phyloP scores from a whole-genome alignment of 2,888 invertebrate genomes.

The Ormyrus nitidulus region DNA sequence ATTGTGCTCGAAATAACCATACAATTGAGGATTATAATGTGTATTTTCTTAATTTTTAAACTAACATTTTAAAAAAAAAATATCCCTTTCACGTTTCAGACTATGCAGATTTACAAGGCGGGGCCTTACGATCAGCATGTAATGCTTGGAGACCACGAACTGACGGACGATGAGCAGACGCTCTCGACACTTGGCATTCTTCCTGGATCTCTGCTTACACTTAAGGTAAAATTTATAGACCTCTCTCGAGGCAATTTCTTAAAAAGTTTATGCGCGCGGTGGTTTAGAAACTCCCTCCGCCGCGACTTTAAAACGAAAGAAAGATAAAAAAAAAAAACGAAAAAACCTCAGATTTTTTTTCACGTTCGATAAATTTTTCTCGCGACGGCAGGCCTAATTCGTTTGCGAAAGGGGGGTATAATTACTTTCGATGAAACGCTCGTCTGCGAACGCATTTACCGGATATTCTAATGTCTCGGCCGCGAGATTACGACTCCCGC shows the following conservation, averaged over 20 bases:
- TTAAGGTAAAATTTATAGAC: constrained; percentile 66
- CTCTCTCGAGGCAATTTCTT: too few relatives aligned
- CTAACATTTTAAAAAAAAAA: neutral
- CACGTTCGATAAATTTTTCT: too few relatives aligned
- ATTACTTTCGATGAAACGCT: too few relatives aligned
- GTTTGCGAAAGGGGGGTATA: too few relatives aligned
- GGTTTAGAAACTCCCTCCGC: too few relatives aligned
- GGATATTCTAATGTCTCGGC: constrained; percentile 28
- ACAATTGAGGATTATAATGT: neutral
- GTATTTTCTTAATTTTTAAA: neutral
- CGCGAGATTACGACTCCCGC: constrained; percentile 25
- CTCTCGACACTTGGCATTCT: constrained; percentile 70
- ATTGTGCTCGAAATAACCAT: too few relatives aligned
- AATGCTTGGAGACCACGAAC: constrained; percentile 70
- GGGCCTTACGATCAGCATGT: constrained; percentile 71
- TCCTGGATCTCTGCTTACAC: constrained; percentile 69
- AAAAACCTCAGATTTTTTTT: too few relatives aligned
- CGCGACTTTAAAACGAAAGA: too few relatives aligned
- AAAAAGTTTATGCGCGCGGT: too few relatives aligned
- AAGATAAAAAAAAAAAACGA: too few relatives aligned
- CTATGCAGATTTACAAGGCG: constrained; percentile 71
- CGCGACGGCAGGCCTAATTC: too few relatives aligned
- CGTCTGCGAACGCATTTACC: neutral
- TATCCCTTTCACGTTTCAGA: constrained; percentile 60
- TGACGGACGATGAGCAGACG: constrained; percentile 69